Percentiles rank a stretch among this genome's conserved stretches.
Evolutionary conservation across 2,888 invertebrate genomes (phyloP).

Genomic region (Encarsia formosa): DNA sequence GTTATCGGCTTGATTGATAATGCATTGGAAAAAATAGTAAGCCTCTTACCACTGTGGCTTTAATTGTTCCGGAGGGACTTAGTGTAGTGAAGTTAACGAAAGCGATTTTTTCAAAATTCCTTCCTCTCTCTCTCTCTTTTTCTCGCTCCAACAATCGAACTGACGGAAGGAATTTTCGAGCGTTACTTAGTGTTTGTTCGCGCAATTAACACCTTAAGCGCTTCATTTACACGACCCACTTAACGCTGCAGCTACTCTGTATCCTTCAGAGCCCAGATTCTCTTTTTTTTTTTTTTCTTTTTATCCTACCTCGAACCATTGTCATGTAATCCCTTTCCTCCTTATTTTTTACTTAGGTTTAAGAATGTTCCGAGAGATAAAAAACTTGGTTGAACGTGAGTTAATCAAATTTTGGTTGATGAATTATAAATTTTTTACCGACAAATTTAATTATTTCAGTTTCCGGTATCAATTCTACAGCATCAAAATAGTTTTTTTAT

Average conservation of each 20-base stretch:
- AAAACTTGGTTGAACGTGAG: background rate
- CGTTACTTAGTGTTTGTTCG: slow-evolving; percentile 3
- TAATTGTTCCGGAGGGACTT: slow-evolving; percentile 25
- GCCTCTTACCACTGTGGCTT: slow-evolving; percentile 35
- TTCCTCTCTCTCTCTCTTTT: background rate
- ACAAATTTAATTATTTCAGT: too few species aligned
- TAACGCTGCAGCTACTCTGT: slow-evolving; percentile 11
- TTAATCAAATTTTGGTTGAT: background rate
- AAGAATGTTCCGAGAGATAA: background rate
- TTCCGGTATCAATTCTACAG: too few species aligned
- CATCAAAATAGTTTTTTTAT: too few species aligned
- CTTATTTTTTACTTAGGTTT: background rate
- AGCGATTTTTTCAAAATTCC: background rate
- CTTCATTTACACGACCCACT: slow-evolving; percentile 44
- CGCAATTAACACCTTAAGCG: slow-evolving; percentile 21
- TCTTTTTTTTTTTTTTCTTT: too few species aligned
- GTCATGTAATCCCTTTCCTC: too few species aligned
- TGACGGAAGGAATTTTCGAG: background rate
- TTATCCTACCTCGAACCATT: too few species aligned
- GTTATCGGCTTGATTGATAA: background rate
- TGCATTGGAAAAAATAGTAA: background rate
- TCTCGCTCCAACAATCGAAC: background rate
- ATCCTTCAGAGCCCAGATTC: background rate
- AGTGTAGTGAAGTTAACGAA: background rate
- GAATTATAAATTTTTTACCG: too few species aligned